Conservation (phyloP, 2,113 vertebrate genomes). For the Xenotilapia longispinis region DNA sequence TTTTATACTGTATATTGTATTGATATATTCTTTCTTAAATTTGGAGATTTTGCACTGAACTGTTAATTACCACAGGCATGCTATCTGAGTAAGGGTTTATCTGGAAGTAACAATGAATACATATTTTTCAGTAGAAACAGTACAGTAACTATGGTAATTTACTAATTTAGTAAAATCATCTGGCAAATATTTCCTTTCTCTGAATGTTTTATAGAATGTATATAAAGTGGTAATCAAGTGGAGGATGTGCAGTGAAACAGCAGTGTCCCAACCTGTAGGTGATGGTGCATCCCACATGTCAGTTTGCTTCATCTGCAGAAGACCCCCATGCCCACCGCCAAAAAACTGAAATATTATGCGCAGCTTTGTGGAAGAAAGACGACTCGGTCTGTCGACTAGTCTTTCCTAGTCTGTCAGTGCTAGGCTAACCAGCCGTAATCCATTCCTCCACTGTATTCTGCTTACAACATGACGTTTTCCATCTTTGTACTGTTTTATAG, state of each 20-base stretch:
- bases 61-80: background rate
- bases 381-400: background rate
- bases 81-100: background rate
- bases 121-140: background rate
- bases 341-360: background rate
- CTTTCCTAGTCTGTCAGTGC: background rate
- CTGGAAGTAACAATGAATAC: background rate
- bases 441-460: background rate
- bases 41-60: background rate
- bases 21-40: slow-evolving; percentile 8
- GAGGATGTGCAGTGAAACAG: background rate
- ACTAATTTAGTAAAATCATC: background rate
- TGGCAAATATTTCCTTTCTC: background rate
- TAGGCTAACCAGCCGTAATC: background rate
- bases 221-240: background rate
- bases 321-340: background rate
- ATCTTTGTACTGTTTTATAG: background rate
- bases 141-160: background rate
- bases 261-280: background rate
- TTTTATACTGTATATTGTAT: background rate
- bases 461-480: background rate
- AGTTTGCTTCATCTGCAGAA: background rate
- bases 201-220: background rate
- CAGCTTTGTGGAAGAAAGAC: background rate
- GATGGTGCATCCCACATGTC: background rate